Conservation (phyloP, 92 coral and sea anemone genomes). For the Scolanthus callimorphus region DNA sequence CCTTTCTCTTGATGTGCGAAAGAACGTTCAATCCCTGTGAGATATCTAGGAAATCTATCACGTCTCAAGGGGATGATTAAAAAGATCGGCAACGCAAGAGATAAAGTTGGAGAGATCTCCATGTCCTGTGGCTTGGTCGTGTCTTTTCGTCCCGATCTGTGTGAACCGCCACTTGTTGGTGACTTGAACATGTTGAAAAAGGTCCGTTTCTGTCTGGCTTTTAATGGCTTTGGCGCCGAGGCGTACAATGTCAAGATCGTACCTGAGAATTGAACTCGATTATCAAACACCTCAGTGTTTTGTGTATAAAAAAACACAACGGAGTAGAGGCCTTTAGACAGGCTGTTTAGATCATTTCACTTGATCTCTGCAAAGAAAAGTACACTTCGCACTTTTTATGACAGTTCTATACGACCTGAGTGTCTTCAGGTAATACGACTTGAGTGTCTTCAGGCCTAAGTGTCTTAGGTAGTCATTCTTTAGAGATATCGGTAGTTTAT, state of each 20-base stretch:
- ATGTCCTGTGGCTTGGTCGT: constrained; percentile 28
- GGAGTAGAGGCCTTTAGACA: no score
- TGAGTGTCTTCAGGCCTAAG: no score
- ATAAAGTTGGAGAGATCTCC: constrained; percentile 39
- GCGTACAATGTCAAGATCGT: constrained; percentile 56
- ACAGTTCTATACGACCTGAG: no score
- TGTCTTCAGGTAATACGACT: no score
- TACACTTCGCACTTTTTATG: no score
- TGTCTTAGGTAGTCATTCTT: no score
- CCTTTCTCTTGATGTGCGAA: constrained; percentile 20
- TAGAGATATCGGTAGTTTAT: no score
- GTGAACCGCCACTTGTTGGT: constrained; percentile 50
- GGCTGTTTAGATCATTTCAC: no score
- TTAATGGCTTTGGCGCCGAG: constrained; percentile 55
- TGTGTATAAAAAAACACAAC: no score
- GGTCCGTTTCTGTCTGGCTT: constrained; percentile 55
- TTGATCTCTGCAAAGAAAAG: no score
- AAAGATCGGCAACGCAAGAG: constrained; percentile 6
- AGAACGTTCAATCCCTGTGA: constrained; percentile 29
- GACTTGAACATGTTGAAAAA: constrained; percentile 17
- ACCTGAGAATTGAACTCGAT: no score
- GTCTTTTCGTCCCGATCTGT: constrained; percentile 60
- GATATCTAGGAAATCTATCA: constrained; percentile 14
- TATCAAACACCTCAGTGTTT: no score
- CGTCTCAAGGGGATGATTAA: constrained; percentile 44